Evolutionary conservation across 2,888 invertebrate genomes (phyloP).

Genomic region (Zeuzera pyrina): DNA sequence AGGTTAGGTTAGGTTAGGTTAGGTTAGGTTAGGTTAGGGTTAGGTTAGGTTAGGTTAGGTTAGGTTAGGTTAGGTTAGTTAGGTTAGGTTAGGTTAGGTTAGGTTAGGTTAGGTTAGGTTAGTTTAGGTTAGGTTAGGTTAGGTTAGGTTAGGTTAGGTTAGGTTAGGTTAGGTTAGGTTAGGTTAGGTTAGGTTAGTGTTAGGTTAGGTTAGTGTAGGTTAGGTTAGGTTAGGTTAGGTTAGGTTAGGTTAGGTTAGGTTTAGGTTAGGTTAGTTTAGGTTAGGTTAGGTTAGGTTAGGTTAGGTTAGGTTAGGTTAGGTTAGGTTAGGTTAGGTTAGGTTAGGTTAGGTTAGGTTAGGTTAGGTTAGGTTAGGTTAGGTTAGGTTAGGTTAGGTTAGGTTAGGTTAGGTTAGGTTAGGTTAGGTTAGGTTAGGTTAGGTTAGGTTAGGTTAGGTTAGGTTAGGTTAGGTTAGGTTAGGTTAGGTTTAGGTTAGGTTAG

Average conservation of each 20-base stretch:
- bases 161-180: conserved; percentile 7
- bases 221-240: conserved; percentile 18
- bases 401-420: conserved; percentile 13
- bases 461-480: conserved; percentile 18
- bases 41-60: conserved; percentile 11
- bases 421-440: conserved; percentile 19
- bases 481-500: no score
- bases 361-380: conserved; percentile 18
- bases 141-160: conserved; percentile 17
- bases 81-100: conserved; percentile 18
- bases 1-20: conserved; percentile 15
- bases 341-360: conserved; percentile 15
- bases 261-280: no score
- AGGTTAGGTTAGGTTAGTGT: no score
- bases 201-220: no score
- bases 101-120: conserved; percentile 18
- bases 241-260: conserved; percentile 9
- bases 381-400: conserved; percentile 15
- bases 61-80: conserved; percentile 15
- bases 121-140: no score
- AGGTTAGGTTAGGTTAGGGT: no score
- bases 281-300: no score
- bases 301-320: conserved; percentile 13
- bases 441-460: conserved; percentile 19
- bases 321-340: conserved; percentile 16